Base-by-base conservation (phyloP, 2,888 invertebrate species). In the Chrysolina americana region DNA sequence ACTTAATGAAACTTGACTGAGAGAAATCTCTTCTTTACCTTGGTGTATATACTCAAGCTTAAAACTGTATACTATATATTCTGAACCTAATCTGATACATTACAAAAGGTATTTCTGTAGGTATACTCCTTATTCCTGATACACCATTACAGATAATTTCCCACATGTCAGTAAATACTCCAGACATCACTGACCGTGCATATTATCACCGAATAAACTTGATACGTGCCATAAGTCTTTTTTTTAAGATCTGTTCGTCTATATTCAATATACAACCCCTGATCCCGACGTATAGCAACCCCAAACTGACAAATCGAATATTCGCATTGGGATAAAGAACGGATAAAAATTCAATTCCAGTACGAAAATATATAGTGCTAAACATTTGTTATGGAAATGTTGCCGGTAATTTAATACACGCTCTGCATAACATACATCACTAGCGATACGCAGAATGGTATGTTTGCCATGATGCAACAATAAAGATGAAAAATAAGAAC, bases 401-500 rank as follows among this genome's bases (percentile, higher is more conserved):
- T 73, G 71, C 68, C 75, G 69, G 76, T 76, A 78, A 78, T 78
- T 78, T 76, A 73, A 76, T 76, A 75, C 76, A 75, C 69, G 76
- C 70, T 73, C 69, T 72, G 71, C 71, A 71, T 71, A 74, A 74
- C 76, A 76, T 78, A 76, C 76, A 77, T 79, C 79, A 79, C 74
- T 69, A 65, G 63, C 73, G 69, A 74, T 76, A 72, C 53, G 72
- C 70, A 71, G 66, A 76, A 68, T 65, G 53, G 71, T 76, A 70
- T 76, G 79, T 80, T 79, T 77, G 75, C 76, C 70, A 76, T 77
- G 78, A 81, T 83, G 81, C 76, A 79, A 80, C 84, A 84, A 83
- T 84, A 85, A 84, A 83, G 80, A 82, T 83, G 85, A 85, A 81
- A 84, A 85, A 85, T 85, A 83, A 81, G 83, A 81, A 80, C 83